Base-by-base conservation (phyloP, 35 echinoderm and acorn worm species). In the Apostichopus californicus region DNA sequence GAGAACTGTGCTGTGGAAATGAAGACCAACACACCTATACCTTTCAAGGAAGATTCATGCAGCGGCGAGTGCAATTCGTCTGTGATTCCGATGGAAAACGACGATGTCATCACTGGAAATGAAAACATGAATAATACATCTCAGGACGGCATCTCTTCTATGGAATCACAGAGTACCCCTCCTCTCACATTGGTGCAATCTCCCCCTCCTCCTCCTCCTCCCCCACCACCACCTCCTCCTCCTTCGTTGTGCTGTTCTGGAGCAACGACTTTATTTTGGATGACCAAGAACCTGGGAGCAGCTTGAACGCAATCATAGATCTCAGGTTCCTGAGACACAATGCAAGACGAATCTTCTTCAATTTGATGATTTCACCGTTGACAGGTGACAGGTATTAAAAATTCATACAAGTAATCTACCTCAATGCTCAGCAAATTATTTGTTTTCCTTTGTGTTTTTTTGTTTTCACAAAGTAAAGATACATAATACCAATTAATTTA, bases 151-250 rank as follows among this genome's bases (percentile, higher is more conserved):
- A 4, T 46, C 7, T 21, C n/a, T 14, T 78, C 57, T 58, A 18
- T 68, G 11, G 11, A 68, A 68, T 68, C 64, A 11, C 28, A 73
- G 64, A 12, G 12, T 26, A 58, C 58, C 23, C 81, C 63, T 25
- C n/a, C n/a, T 58, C 25, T 46, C 34, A 46, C 70, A 90, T 1
- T 77, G 18, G 6, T 52, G 8, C 85, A 93, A n/a, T 56, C 77
- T 68, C 15, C 59, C 77, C 65, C 72, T 89, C 85, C 65, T 77
- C 83, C 90, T 81, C 95, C 95, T 46, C 92, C 95, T 25, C n/a
- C 95, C 93, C 90, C 93, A 8, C 93, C 93, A 3, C 93, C 93
- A 4, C 93, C 89, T 81, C 92, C 92, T 8, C 68, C 93, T 14
- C 89, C 85, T 18, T 56, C 70, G 63, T 72, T 80, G 6, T 21